phyloP scores from a whole-genome alignment of 2,888 invertebrate genomes.

The Philaethria dido region DNA sequence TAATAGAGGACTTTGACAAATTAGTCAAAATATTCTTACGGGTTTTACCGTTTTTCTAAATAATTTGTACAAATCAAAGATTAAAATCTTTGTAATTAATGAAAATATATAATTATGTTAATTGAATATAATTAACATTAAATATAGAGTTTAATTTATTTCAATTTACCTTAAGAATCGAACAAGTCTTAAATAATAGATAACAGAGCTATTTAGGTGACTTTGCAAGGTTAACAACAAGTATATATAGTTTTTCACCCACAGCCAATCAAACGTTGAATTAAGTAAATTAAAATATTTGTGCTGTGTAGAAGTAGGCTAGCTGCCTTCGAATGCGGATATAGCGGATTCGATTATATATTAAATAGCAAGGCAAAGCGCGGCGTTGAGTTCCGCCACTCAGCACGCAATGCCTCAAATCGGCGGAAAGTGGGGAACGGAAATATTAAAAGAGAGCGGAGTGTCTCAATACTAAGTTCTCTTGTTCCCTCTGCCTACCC shows the following conservation, averaged over 20 bases:
- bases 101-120: background rate
- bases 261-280: background rate
- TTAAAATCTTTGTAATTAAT: no score
- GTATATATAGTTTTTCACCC: constrained; percentile 15
- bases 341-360: background rate
- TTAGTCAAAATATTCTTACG: no score
- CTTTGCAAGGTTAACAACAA: constrained; percentile 13
- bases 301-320: background rate
- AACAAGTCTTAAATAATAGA: constrained; percentile 1
- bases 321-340: constrained; percentile 7
- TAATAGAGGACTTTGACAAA: background rate
- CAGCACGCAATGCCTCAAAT: no score
- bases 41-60: no score
- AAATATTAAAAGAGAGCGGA: no score
- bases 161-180: background rate
- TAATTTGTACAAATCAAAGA: no score
- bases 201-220: constrained; percentile 12
- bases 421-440: no score
- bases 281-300: constrained; percentile 7
- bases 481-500: no score
- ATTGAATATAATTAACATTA: constrained; percentile 9
- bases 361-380: no score
- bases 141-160: constrained; percentile 2
- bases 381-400: no score
- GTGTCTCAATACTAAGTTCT: no score